phyloP scores from a whole-genome alignment of 2,888 invertebrate genomes.

The Stenolophus ochropezus region DNA sequence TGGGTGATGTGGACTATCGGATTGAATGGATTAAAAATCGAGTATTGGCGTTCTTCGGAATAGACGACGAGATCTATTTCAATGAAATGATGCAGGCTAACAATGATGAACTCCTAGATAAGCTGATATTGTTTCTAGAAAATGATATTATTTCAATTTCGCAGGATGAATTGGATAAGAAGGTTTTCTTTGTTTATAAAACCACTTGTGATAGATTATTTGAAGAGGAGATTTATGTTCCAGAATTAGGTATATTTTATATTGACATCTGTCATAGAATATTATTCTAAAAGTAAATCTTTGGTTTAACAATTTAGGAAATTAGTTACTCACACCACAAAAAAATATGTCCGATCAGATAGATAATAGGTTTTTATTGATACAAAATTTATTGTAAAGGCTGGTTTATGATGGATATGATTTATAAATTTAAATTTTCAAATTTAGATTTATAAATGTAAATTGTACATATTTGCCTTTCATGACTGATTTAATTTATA shows the following conservation, averaged over 20 bases:
- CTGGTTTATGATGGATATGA: no score
- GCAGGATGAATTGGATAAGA: constrained; percentile 74
- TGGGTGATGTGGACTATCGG: constrained; percentile 74
- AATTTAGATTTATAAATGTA: no score
- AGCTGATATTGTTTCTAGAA: constrained; percentile 75
- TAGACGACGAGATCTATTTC: constrained; percentile 76
- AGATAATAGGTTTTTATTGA: background rate
- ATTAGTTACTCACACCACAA: background rate
- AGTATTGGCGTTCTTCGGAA: constrained; percentile 77
- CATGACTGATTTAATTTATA: no score
- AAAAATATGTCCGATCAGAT: background rate
- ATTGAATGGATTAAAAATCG: constrained; percentile 82
- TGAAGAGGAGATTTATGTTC: constrained; percentile 83
- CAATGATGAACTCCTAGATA: constrained; percentile 75
- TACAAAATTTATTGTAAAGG: background rate
- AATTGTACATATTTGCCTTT: no score
- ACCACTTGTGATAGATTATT: constrained; percentile 83
- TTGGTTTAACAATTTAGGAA: background rate
- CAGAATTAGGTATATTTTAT: constrained; percentile 79
- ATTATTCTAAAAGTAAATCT: no score
- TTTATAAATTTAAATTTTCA: no score
- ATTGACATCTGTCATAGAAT: no score
- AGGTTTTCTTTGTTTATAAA: constrained; percentile 81
- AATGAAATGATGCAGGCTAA: constrained; percentile 76
- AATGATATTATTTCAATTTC: constrained; percentile 73